These are phyloP conservation scores for Chironomus tentans DNA, from an alignment of 2,888 invertebrate species.

Conservation along the genomic window DNA sequence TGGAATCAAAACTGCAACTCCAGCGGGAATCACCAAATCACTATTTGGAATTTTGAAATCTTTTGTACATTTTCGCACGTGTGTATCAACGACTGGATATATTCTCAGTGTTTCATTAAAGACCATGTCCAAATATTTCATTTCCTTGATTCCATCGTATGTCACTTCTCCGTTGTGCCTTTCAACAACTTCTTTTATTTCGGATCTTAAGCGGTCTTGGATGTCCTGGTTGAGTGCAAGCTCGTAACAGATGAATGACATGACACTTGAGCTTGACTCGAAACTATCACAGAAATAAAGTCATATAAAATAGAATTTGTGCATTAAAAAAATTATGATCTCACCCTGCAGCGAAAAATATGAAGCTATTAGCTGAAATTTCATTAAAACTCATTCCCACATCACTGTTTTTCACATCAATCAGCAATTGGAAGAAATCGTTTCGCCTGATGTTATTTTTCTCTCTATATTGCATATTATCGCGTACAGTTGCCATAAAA, in stretches of 20 bases:
- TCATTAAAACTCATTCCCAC: background rate
- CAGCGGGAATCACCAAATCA: constrained; percentile 40
- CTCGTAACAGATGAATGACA: constrained; percentile 38
- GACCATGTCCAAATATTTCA: constrained; percentile 41
- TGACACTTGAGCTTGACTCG: constrained; percentile 42
- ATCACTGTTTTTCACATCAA: constrained; percentile 30
- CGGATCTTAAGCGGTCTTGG: constrained; percentile 36
- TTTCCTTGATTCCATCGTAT: constrained; percentile 39
- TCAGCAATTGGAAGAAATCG: constrained; percentile 48
- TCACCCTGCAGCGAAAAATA: background rate
- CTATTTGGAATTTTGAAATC: constrained; percentile 42
- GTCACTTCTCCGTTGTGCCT: constrained; percentile 36
- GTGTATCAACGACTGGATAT: constrained; percentile 31
- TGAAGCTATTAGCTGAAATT: background rate
- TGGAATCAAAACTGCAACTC: constrained; percentile 35
- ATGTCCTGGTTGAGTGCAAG: constrained; percentile 39
- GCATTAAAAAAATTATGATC: too few relatives aligned
- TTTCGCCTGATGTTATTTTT: constrained; percentile 41
- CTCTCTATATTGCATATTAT: constrained; percentile 45
- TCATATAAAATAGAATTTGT: too few relatives aligned
- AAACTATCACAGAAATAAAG: constrained; percentile 33
- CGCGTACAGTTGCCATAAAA: constrained; percentile 43
- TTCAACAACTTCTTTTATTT: constrained; percentile 36
- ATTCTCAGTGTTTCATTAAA: constrained; percentile 42
- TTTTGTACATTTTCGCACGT: constrained; percentile 34